These are phyloP conservation scores for Melospiza georgiana DNA, from an alignment of 2,113 vertebrate genomes.

Conservation along the genomic window DNA sequence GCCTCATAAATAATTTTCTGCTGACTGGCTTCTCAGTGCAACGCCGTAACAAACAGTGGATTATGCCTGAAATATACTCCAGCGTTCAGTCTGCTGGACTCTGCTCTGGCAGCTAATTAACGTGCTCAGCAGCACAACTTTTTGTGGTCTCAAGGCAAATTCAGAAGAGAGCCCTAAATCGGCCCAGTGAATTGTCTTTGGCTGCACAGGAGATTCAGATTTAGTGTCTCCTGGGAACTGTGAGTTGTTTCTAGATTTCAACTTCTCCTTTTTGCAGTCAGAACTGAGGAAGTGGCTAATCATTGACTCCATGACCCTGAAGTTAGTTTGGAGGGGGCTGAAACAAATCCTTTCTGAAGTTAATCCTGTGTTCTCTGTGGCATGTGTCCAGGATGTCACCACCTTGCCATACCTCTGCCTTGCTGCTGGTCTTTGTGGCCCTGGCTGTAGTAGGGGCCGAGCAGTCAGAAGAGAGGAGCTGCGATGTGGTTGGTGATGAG, in stretches of 20 bases:
- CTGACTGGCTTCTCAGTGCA: not conserved
- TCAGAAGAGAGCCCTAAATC: not conserved
- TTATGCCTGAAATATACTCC: not conserved
- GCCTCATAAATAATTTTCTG: not conserved
- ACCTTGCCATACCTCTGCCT: constrained; percentile 10
- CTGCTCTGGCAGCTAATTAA: not conserved
- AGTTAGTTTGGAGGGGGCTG: not conserved
- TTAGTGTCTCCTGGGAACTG: not conserved
- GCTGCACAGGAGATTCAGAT: not conserved
- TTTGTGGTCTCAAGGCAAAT: not conserved
- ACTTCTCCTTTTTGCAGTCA: not conserved
- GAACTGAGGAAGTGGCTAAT: not conserved
- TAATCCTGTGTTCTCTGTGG: not conserved
- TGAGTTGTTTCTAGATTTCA: not conserved
- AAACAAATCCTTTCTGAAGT: not conserved
- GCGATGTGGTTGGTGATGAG: constrained; percentile 73
- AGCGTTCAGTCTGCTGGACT: not conserved
- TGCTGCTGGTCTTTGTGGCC: constrained; percentile 42
- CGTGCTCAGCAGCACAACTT: not conserved
- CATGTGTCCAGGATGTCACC: constrained; percentile 66
- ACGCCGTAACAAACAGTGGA: not conserved
- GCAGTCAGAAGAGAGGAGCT: constrained; percentile 60
- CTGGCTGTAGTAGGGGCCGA: not conserved
- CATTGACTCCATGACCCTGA: not conserved
- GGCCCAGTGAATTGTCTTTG: not conserved